Evolutionary conservation across 2,113 vertebrate genomes (phyloP).

Genomic region (Nothoprocta perdicaria): DNA sequence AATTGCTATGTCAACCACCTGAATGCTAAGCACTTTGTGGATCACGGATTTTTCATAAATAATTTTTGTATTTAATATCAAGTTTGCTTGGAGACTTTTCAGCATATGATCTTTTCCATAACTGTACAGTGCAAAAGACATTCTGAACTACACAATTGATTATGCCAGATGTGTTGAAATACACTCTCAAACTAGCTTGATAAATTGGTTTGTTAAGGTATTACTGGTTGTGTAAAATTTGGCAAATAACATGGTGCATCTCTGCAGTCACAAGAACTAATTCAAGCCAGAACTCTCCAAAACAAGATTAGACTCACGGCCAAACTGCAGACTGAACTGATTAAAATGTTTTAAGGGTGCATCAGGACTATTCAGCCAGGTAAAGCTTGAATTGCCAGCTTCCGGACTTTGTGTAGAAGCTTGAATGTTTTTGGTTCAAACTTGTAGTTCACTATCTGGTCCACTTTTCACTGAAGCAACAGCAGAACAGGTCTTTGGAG

Average conservation of each 20-base stretch:
- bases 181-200: slow-evolving; percentile 58
- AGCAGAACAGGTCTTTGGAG: slow-evolving; percentile 14
- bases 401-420: slow-evolving; percentile 51
- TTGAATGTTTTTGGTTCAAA: slow-evolving; percentile 27
- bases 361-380: slow-evolving; percentile 54
- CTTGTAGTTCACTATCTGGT: slow-evolving; percentile 54
- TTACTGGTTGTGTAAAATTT: slow-evolving; percentile 46
- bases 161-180: slow-evolving; percentile 63
- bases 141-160: slow-evolving; percentile 74
- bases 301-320: slow-evolving; percentile 60
- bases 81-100: slow-evolving; percentile 84
- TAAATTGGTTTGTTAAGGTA: slow-evolving; percentile 17
- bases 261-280: slow-evolving; percentile 54
- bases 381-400: slow-evolving; percentile 67
- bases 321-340: slow-evolving; percentile 47
- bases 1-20: slow-evolving; percentile 78
- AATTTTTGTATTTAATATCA: slow-evolving; percentile 86
- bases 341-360: slow-evolving; percentile 15
- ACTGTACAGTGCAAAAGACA: slow-evolving; percentile 82
- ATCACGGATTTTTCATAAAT: slow-evolving; percentile 84
- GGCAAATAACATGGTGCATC: slow-evolving; percentile 33
- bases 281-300: slow-evolving; percentile 71
- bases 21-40: slow-evolving; percentile 86
- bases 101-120: slow-evolving; percentile 82
- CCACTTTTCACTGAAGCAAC: slow-evolving; percentile 27